Evolutionary conservation across 1,140 invertebrate genomes (phyloP).

Genomic region (Brachionus angularis): DNA sequence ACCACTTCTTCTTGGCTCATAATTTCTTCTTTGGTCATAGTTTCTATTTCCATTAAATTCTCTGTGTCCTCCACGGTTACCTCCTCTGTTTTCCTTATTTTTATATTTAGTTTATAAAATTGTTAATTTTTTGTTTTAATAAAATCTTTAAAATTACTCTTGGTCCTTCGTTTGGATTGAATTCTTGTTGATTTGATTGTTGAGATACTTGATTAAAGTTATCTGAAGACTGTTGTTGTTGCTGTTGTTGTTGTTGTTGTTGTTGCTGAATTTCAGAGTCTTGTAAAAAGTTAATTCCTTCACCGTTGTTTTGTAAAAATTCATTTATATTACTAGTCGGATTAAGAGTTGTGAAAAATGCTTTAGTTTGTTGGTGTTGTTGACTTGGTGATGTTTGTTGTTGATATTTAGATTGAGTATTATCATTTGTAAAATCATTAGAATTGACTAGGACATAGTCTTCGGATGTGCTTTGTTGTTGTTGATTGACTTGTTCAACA

Average conservation of each 20-base stretch:
- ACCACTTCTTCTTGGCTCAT: conserved; percentile 21
- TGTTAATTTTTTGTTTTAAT: background rate
- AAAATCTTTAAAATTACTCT: conserved; percentile 4
- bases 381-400: background rate
- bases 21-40: conserved; percentile 34
- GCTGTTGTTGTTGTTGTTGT: background rate
- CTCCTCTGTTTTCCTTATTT: conserved; percentile 1
- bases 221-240: background rate
- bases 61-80: conserved; percentile 15
- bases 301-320: conserved; percentile 19
- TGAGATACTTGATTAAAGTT: background rate
- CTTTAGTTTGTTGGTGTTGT: conserved; percentile 25
- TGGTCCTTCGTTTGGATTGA: background rate
- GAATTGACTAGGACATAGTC: conserved; percentile 38
- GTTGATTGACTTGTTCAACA: background rate
- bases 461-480: conserved; percentile 35
- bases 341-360: conserved; percentile 19
- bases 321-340: conserved; percentile 28
- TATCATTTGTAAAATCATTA: background rate
- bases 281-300: conserved; percentile 44
- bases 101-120: too few species aligned
- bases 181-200: background rate
- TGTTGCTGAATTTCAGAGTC: conserved; percentile 28
- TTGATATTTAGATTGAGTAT: conserved; percentile 11
- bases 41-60: conserved; percentile 25